Base-by-base conservation (phyloP, 2,888 invertebrate genomes). In the Xestobium rufovillosum region DNA sequence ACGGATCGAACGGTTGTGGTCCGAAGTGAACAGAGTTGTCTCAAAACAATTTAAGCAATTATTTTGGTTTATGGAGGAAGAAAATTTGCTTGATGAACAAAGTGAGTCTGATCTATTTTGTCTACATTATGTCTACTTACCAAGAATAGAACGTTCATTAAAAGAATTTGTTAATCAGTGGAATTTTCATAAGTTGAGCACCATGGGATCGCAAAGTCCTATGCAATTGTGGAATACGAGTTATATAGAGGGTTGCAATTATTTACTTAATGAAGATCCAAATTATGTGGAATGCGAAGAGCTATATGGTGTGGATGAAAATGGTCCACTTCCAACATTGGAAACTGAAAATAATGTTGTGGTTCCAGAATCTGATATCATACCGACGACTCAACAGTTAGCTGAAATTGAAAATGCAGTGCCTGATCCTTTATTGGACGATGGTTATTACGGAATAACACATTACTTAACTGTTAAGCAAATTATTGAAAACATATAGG, bases 11-110 rank as follows among this genome's bases (percentile, higher is more conserved):
- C 28, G 41, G 10, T 30, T 39, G 10, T 43, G 43, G 43, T 8
- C 41, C 4, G 43, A 43, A 34, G 40, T 41, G 9, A 43, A 43
- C 15, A 26, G 43, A 34, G 33, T 37, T 14, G 37, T 41, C 2
- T 19, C 38, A 2, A 37, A 38, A 34, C 36, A 37, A 16, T 37
- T 16, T 15, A 40, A 43, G 34, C 8, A 33, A 15, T 34, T 43
- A 30, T 43, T 43, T 33, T 13, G 15, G 13, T 29, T 29, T 26
- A 43, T 43, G 43, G 33, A 40, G 33, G 13, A 36, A 13, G 26
- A 31, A 12, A 36, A 36, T 26, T 19, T 32, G 4, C 34, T 40
- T 17, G 34, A 36, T 30, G 39, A 43, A 17, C 32, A 29, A 16
- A 32, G 26, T 28, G 43, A 43, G 26, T 26, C 37, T 25, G 43